Percentiles rank a stretch among this genome's conserved stretches.
phyloP scores from a whole-genome alignment of 1,140 invertebrate species.

The Rhagoletis pomonella region DNA sequence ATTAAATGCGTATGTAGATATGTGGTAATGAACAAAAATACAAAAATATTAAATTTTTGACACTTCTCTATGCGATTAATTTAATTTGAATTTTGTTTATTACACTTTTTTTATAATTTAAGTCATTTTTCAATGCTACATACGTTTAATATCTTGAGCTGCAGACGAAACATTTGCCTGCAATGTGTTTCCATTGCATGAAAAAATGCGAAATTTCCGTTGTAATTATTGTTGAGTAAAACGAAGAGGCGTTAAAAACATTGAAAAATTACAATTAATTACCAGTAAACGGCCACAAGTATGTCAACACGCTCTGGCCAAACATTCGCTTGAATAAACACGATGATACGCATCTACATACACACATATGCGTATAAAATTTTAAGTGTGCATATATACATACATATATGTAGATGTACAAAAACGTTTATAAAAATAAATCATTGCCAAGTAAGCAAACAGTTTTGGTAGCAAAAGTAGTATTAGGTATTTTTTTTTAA shows the following conservation, averaged over 20 bases:
- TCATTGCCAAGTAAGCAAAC: neutral
- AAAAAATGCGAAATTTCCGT: neutral
- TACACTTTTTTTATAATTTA: no score
- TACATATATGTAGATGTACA: neutral
- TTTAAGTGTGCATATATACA: neutral
- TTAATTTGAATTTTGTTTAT: no score
- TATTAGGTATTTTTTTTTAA: no score
- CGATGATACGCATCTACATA: neutral
- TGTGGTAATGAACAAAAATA: no score
- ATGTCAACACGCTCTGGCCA: neutral
- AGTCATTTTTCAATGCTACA: no score
- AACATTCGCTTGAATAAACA: neutral
- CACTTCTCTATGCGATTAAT: no score
- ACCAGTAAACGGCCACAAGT: neutral
- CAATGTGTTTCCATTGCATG: no score
- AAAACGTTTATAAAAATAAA: neutral
- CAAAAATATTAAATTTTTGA: no score
- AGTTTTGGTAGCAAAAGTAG: neutral
- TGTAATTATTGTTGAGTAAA: neutral
- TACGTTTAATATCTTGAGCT: no score
- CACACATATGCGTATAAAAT: neutral
- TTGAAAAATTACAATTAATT: constrained; percentile 18
- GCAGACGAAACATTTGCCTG: no score
- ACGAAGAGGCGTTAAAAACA: neutral
- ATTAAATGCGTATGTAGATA: no score